A percentile compares a stretch with the other conserved stretches of the same genome.
Conservation (phyloP, 53 echinoderm and acorn worm species). For the Holothuria scabra region DNA sequence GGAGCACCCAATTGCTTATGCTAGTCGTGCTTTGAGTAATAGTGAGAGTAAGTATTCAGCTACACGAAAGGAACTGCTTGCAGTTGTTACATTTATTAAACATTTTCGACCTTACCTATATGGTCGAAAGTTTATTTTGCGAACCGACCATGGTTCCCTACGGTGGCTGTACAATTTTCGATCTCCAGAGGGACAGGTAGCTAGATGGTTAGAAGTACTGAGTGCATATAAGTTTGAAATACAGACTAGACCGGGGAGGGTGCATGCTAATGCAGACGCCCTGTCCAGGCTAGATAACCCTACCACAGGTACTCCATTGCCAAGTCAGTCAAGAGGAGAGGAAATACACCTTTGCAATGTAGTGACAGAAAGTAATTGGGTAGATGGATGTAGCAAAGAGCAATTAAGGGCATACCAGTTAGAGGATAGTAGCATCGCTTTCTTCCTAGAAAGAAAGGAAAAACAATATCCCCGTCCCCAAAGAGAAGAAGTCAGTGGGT, state of each 20-base stretch:
- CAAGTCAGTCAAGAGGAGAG: background rate
- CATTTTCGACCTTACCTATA: conserved; percentile 46
- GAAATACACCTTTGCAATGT: too few species aligned
- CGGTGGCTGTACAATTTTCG: conserved; percentile 47
- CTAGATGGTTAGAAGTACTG: conserved; percentile 18
- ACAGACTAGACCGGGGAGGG: conserved; percentile 42
- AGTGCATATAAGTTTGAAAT: conserved; percentile 47
- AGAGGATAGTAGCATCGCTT: background rate
- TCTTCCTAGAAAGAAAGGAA: conserved; percentile 6
- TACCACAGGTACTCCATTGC: background rate
- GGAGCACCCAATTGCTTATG: too few species aligned
- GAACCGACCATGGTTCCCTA: conserved; percentile 46
- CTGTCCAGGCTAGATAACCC: conserved; percentile 31
- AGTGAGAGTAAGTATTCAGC: too few species aligned
- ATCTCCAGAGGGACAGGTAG: conserved; percentile 45
- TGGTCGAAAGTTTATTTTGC: conserved; percentile 42
- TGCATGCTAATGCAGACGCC: conserved; percentile 58
- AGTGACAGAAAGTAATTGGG: too few species aligned
- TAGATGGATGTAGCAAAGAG: too few species aligned
- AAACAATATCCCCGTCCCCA: too few species aligned
- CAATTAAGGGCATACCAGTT: too few species aligned
- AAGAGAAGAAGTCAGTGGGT: conserved; percentile 13
- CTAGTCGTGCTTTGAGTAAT: too few species aligned
- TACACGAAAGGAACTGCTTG: conserved; percentile 55
- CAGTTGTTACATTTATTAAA: conserved; percentile 46